A percentile compares a stretch with the other conserved stretches of the same genome.
Conservation (phyloP, 2,113 vertebrate species). For the Dinomys branickii region DNA sequence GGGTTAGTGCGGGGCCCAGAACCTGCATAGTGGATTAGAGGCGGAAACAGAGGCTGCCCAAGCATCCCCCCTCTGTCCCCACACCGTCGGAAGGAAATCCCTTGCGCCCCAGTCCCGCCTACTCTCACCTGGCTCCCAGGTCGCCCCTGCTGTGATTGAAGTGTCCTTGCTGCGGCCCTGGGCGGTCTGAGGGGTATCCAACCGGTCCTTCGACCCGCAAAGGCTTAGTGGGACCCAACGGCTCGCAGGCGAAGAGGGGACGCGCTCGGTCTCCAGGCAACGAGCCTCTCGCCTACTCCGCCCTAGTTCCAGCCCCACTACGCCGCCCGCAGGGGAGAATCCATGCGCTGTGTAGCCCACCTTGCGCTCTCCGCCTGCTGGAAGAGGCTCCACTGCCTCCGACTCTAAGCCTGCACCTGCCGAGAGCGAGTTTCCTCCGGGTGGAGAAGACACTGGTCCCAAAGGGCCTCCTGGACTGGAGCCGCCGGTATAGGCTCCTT, state of each 20-base stretch:
- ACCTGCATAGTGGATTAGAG: rapidly evolving
- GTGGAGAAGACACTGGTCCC: not conserved
- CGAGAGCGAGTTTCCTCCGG: rapidly evolving
- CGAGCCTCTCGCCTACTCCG: not conserved
- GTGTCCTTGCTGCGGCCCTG: not conserved
- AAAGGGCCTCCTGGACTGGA: not conserved
- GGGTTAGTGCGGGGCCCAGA: not conserved
- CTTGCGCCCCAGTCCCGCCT: rapidly evolving
- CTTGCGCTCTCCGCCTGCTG: not conserved
- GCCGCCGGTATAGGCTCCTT: not conserved
- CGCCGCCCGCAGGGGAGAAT: not conserved
- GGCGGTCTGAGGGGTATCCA: rapidly evolving
- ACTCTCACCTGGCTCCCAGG: not conserved
- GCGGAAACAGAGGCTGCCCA: not conserved
- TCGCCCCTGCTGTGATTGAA: not conserved
- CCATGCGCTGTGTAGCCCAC: not conserved
- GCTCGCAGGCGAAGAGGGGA: rapidly evolving
- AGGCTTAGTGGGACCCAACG: rapidly evolving
- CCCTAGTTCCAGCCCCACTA: not conserved
- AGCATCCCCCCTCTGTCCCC: not conserved
- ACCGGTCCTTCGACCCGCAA: not conserved
- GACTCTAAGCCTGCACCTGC: not conserved
- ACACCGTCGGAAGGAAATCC: not conserved
- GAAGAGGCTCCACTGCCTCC: not conserved
- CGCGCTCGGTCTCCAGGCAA: conserved; percentile 57